Evolutionary conservation across 2,888 invertebrate species (phyloP), one percentile per base, ranked within the genome.

Genomic region (Zaprionus obscuricornis): DNA sequence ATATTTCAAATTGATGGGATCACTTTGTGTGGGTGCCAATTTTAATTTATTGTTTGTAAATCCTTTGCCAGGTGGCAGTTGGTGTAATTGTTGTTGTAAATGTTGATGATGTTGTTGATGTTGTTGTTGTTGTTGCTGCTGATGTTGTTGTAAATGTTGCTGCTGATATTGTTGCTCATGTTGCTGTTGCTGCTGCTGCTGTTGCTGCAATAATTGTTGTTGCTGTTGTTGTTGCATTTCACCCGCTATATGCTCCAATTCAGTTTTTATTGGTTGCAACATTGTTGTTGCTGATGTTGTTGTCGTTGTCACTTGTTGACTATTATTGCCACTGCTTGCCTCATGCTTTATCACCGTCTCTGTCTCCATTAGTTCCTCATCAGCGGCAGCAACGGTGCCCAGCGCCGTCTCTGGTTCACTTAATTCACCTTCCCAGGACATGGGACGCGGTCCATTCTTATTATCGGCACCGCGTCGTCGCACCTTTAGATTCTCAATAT

Each of bases 341-440:
- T 88, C 88, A 27, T 85, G 82, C 50, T 88, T 88, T 36, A 88
- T 86, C 3, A 87, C 78, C 22, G 87, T 75, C 50, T 90, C 90
- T 2, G 89, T 89, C 39, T 91, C 91, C 90, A 91, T 90, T 11
- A 89, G 91, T 90, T 93, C 93, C 6, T 86, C 74, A 39, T 86
- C 87, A 8, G 20, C 37, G n/a, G 11, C 51, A 0, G 16, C 40
- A 14, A 6, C 39, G 29, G 11, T 47, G 11, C 22, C 22, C 22
- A 22, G 7, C n/a, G 33, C 39, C 24, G 81, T 77, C 71, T 96
- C 96, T n/a, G 95, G 93, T 87, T 97, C 97, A 1, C 96, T 97
- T 7, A 97, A 92, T 89, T 96, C 97, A 5, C 97, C 97, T 89
- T 97, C 97, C 97, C 97, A 97, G 4, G 96, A 97, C 97, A 97